Evolutionary conservation across 2,888 invertebrate species (phyloP), one percentile per base, ranked within the genome.

Genomic region (Acheta domesticus): DNA sequence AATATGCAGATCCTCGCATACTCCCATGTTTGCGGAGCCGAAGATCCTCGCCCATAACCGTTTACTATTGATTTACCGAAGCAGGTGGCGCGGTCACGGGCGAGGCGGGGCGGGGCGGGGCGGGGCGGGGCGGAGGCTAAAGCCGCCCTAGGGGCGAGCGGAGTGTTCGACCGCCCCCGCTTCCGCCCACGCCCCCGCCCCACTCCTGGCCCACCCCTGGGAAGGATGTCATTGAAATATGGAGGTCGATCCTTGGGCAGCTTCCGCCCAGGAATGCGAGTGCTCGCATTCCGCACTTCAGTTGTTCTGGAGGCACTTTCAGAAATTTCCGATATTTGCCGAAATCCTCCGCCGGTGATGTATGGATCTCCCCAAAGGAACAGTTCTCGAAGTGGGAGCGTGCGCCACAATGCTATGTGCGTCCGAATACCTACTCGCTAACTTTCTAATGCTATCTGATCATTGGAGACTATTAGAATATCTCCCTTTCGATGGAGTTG

Each of bases 271-370:
- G 62, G 62, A 62, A 62, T 62, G 62, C 62, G 36, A 62, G 62
- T 62, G 62, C 62, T 19, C 62, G 62, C 62, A 62, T 62, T 62
- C 62, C 62, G 62, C 62, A 14, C 16, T n/a, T 62, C 62, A 62
- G n/a, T 19, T 62, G 62, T 62, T 62, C 62, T 62, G 62, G n/a
- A 62, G n/a, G n/a, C 62, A 62, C 62, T 62, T 62, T 62, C 62
- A 62, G 62, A 62, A 62, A 62, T 62, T 62, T 62, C 62, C 62
- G n/a, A 62, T 62, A 62, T 62, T 62, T 62, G 62, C 62, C 62
- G 62, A 62, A 62, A 62, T 62, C n/a, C 62, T 62, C 62, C n/a
- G 14, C 62, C 62, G n/a, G 62, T 62, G 62, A 62, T n/a, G 62
- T 62, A 62, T 62, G 62, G 62, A n/a, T 62, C 36, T 36, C 62